Evolutionary conservation across 1,140 invertebrate species (phyloP), one percentile per base, ranked within the genome.

Genomic region (Pissodes strobi): DNA sequence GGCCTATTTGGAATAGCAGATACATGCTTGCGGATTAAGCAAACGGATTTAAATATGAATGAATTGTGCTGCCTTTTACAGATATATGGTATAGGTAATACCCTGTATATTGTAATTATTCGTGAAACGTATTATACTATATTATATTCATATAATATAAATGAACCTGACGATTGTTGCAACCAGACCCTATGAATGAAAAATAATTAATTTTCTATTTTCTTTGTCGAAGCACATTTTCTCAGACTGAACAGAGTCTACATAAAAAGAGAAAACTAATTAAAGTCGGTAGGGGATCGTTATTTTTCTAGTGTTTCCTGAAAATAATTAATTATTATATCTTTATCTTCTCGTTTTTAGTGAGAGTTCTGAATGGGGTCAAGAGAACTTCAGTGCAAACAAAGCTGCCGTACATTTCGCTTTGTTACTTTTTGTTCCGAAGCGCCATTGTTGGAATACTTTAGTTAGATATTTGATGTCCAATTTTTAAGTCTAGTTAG

Each of bases 241-340:
- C 30, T 37, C 13, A n/a, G 13, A 37, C 15, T 9, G 15, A 10
- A 55, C 34, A 55, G 49, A 52, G 6, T n/a, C n/a, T n/a, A n/a
- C n/a, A n/a, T n/a, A 55, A 55, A 55, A 55, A 18, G 10, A 25
- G n/a, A 39, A 39, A 55, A 37, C 30, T 55, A 55, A 55, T 55
- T 55, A 55, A 49, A 59, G 6, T 59, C 57, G 18, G 17, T 18
- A 22, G 13, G 10, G 45, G 15, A 46, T 48, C 41, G 23, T 59
- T 48, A 59, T 59, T 59, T 59, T 57, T 49, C 41, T 46, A 22
- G 34, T 25, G 27, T 46, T 22, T n/a, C 21, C 43, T 45, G 15
- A 51, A 61, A 34, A 61, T 61, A 61, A 61, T 61, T 61, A 61
- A 51, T 61, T 52, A 41, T 52, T 61, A 41, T 61, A 51, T 61